Conservation (phyloP, 2,113 vertebrate genomes). For the Megaceryle maxima region DNA sequence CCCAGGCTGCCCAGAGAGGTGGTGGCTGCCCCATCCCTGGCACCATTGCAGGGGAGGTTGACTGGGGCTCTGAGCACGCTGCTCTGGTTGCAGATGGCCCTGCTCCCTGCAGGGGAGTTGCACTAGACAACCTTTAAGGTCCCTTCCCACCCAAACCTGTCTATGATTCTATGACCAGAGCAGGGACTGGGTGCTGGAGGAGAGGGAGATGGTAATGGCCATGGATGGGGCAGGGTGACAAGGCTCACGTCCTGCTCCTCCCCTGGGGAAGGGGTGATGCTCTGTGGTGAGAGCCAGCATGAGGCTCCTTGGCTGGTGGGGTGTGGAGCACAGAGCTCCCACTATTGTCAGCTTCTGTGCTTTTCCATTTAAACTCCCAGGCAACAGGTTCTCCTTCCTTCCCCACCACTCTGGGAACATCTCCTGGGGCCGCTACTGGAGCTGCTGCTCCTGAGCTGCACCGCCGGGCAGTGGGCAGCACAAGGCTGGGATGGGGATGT, state of each 20-base stretch:
- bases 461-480: rapidly evolving
- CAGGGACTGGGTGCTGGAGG: not conserved
- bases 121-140: not conserved
- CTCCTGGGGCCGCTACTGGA: not conserved
- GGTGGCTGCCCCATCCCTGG: too few species aligned
- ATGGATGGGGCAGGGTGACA: rapidly evolving
- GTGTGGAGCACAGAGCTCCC: not conserved
- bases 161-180: not conserved
- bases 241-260: not conserved
- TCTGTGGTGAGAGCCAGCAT: rapidly evolving
- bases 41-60: not conserved
- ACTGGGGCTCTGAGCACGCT: not conserved
- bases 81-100: not conserved
- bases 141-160: not conserved
- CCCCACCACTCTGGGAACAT: rapidly evolving
- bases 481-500: not conserved
- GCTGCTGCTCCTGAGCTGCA: not conserved
- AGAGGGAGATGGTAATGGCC: not conserved
- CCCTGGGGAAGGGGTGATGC: not conserved
- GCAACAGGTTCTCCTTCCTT: rapidly evolving
- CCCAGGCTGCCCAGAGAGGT: too few species aligned
- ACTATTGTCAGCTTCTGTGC: rapidly evolving
- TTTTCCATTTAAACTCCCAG: not conserved
- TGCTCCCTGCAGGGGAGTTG: not conserved
- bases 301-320: rapidly evolving